Evolutionary conservation across 2,113 vertebrate species (phyloP).

Genomic region (Scomber colias): DNA sequence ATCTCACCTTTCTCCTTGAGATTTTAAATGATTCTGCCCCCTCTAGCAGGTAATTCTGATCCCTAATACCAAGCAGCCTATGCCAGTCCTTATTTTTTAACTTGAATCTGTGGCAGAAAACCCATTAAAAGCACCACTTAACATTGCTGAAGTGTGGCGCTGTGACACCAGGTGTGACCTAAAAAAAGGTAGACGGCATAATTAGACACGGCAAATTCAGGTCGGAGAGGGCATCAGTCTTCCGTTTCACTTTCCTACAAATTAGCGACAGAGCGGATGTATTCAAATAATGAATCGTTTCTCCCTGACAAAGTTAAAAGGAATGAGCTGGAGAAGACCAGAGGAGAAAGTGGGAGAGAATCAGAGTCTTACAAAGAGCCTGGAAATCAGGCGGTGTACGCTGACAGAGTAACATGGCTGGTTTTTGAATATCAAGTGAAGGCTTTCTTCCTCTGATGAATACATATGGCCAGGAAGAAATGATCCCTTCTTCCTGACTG

Average conservation of each 20-base stretch:
- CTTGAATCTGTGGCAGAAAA: conserved; percentile 67
- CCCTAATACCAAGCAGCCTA: conserved; percentile 46
- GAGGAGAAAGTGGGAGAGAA: conserved; percentile 50
- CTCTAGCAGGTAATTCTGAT: conserved; percentile 64
- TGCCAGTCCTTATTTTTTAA: conserved; percentile 59
- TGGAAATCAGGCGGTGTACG: conserved; percentile 49
- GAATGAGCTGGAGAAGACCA: conserved; percentile 57
- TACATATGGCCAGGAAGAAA: conserved; percentile 59
- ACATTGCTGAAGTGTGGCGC: conserved; percentile 72
- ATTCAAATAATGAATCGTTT: conserved; percentile 75
- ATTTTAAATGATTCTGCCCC: conserved; percentile 53
- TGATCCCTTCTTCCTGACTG: conserved; percentile 51
- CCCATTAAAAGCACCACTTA: conserved; percentile 77
- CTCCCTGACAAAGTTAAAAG: conserved; percentile 68
- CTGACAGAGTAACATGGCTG: conserved; percentile 61
- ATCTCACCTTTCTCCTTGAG: conserved; percentile 39
- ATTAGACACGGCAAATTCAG: conserved; percentile 78
- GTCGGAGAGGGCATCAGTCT: conserved; percentile 72
- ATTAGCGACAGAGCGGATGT: conserved; percentile 70
- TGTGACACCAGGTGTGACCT: conserved; percentile 74
- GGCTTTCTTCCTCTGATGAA: conserved; percentile 66
- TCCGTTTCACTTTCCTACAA: conserved; percentile 65
- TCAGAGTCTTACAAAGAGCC: conserved; percentile 56
- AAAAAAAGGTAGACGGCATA: conserved; percentile 74
- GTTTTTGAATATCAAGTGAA: conserved; percentile 70